Base-by-base conservation (phyloP, 2,797 vertebrate genomes). In the Spea hammondii region DNA sequence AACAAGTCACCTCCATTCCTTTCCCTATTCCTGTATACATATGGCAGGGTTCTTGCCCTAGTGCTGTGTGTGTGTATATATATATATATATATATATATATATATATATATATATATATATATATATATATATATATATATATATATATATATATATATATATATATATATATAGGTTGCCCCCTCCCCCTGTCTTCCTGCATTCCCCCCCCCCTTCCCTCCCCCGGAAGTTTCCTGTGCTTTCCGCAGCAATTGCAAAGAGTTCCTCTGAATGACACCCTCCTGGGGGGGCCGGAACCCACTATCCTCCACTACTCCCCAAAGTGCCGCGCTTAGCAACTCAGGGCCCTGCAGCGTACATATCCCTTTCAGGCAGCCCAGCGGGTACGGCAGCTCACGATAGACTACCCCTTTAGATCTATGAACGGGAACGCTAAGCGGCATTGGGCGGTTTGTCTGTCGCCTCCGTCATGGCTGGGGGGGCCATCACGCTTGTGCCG, bases 291-390 rank as follows among this genome's bases (percentile, higher is more conserved):
- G 11, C 68, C 8, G 59, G 9, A 7, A 6, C 47, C 71, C 51
- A 70, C 77, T 62, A 74, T 79, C 78, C 77, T 74, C 70, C 46
- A 1, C 51, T 59, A 44, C 60, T 11, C 53, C 45, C 48, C 14
- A 5, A 3, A 5, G 44, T 57, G 69, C 49, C 68, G 4, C 8
- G 3, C 1, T 32, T 65, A 68, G 5, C 10, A 17, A 45, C 59
- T 12, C 14, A 1, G 3, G 2, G 17, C 69, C 51, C 53, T 13
- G 8, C 46, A 11, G 8, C 50, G 14, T 32, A 50, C 46, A 44
- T 32, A 32, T 32, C 32, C 1, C 32, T 32, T 32, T 32, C 32
- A 32, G 32, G 2, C 32, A 32, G 32, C 32, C 32, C 32, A 32
- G 32, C 32, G 32, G 32, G 32, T 32, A 32, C 32, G 32, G 32